Conservation (phyloP, 2,797 vertebrate species). For the Percopsis omiscomaycus region DNA sequence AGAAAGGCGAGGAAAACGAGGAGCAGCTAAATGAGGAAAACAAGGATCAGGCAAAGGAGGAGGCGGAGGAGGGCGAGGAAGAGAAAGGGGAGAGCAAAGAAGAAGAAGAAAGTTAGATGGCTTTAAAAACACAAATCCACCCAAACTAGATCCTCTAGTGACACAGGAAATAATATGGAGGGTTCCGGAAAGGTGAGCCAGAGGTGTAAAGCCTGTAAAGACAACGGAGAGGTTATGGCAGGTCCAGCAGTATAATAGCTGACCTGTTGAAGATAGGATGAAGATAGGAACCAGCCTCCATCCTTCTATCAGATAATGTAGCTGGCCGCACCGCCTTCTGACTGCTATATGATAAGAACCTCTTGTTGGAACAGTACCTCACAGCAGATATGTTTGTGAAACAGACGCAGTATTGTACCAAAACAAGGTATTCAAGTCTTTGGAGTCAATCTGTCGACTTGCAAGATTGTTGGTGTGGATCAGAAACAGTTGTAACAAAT, state of each 20-base stretch:
- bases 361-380: slow-evolving; percentile 19
- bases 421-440: slow-evolving; percentile 10
- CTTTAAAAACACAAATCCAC: slow-evolving; percentile 16
- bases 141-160: not conserved
- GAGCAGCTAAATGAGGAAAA: not conserved
- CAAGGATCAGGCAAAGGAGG: not conserved
- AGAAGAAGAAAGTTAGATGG: slow-evolving; percentile 56
- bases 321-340: slow-evolving; percentile 8
- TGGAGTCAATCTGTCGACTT: slow-evolving; percentile 14
- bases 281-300: not conserved
- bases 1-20: not conserved
- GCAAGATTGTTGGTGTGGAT: slow-evolving; percentile 21
- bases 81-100: not conserved
- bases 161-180: not conserved
- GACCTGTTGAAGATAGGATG: slow-evolving; percentile 15
- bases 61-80: not conserved
- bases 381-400: slow-evolving; percentile 4
- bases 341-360: slow-evolving; percentile 7
- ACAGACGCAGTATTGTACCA: slow-evolving; percentile 17
- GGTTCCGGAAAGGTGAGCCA: not conserved
- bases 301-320: slow-evolving; percentile 17
- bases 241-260: not conserved
- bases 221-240: slow-evolving; percentile 1
- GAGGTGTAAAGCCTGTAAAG: not conserved
- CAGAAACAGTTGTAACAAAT: not conserved